Conservation (phyloP, 2,888 invertebrate species). For the Hesperia comma region DNA sequence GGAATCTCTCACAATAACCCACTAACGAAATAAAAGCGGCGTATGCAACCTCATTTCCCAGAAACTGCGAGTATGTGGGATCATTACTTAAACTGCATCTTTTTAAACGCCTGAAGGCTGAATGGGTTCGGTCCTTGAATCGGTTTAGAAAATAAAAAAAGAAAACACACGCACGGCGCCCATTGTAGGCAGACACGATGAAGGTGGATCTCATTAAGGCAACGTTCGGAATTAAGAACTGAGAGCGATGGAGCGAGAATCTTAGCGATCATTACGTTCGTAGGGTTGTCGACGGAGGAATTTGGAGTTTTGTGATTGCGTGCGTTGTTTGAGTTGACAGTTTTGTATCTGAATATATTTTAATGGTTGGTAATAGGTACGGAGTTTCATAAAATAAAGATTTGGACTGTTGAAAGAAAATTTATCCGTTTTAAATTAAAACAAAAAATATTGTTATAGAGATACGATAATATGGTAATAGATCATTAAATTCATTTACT, state of each 20-base stretch:
- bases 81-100: conserved; percentile 81
- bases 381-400: no score
- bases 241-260: conserved; percentile 74
- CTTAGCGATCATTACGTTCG: conserved; percentile 78
- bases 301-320: background rate
- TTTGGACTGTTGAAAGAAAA: no score
- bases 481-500: no score
- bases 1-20: conserved; percentile 52
- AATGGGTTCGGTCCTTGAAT: conserved; percentile 71
- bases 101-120: conserved; percentile 73
- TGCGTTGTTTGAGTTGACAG: no score
- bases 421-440: no score
- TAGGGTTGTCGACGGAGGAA: conserved; percentile 21
- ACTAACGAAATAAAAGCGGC: conserved; percentile 63
- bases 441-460: no score
- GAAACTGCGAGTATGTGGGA: conserved; percentile 56
- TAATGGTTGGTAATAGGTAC: no score
- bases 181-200: conserved; percentile 77
- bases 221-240: conserved; percentile 75
- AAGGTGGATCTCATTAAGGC: conserved; percentile 82
- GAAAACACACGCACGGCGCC: conserved; percentile 74
- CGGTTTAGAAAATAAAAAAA: conserved; percentile 62
- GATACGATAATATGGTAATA: no score
- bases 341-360: no score
- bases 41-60: conserved; percentile 52